phyloP scores from a whole-genome alignment of 2,797 vertebrate species.

The Acridotheres tristis region DNA sequence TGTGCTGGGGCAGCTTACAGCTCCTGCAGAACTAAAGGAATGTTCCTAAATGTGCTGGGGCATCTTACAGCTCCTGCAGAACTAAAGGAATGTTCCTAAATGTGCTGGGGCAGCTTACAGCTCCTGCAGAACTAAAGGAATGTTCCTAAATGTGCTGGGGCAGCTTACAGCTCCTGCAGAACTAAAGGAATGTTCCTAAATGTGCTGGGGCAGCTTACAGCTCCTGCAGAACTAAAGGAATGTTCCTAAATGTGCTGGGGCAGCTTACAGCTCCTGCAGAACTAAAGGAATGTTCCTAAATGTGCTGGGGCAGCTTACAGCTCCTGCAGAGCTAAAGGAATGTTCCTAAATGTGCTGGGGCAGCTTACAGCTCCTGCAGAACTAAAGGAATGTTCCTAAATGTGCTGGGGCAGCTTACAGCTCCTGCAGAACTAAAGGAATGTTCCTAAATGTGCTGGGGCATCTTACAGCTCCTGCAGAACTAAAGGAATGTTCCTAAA shows the following conservation, averaged over 20 bases:
- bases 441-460: background rate
- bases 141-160: too few species aligned
- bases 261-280: background rate
- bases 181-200: too few species aligned
- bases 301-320: background rate
- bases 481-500: too few species aligned
- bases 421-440: background rate
- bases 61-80: too few species aligned
- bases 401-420: background rate
- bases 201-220: background rate
- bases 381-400: too few species aligned
- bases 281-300: background rate
- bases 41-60: background rate
- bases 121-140: too few species aligned
- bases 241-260: background rate
- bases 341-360: background rate
- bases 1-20: background rate
- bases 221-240: background rate
- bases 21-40: background rate
- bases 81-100: too few species aligned
- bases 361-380: too few species aligned
- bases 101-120: too few species aligned
- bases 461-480: too few species aligned
- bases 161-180: too few species aligned
- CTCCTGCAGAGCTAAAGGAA: background rate